Percentiles rank a stretch among this genome's conserved stretches.
Evolutionary conservation across 2,888 invertebrate genomes (phyloP).

Genomic region (Coelopa pilipes): DNA sequence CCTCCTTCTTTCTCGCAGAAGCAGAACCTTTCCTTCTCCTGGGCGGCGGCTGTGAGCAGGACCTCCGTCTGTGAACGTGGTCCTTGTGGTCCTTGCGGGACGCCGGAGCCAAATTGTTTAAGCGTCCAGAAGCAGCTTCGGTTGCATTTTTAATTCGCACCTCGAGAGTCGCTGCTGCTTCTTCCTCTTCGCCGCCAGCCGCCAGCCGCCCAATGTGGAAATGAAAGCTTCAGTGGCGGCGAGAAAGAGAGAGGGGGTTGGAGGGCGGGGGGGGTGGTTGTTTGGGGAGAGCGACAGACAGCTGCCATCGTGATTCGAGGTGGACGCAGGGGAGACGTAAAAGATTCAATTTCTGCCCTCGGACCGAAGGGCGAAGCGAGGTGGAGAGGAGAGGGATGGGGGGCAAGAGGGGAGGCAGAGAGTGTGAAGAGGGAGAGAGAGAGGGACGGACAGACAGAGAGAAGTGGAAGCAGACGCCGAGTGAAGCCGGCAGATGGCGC

Average conservation of each 20-base stretch:
- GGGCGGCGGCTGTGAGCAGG: neutral
- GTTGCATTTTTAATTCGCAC: constrained; percentile 28
- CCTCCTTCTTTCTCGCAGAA: too few relatives aligned
- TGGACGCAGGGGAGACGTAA: constrained; percentile 39
- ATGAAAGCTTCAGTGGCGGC: too few relatives aligned
- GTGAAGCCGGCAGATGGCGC: too few relatives aligned
- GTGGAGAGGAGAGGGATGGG: constrained; percentile 9
- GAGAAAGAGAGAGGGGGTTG: too few relatives aligned
- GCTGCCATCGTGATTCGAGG: constrained; percentile 37
- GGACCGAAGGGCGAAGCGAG: constrained; percentile 13
- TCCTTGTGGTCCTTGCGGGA: constrained; percentile 1
- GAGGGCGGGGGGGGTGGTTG: too few relatives aligned
- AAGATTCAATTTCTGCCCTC: constrained; percentile 38
- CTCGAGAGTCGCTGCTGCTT: too few relatives aligned
- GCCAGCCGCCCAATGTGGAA: too few relatives aligned
- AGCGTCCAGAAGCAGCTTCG: constrained; percentile 31
- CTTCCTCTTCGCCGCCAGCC: neutral
- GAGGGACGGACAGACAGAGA: too few relatives aligned
- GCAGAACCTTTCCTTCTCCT: too few relatives aligned
- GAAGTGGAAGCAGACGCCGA: too few relatives aligned
- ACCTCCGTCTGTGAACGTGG: neutral
- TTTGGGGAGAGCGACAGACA: neutral
- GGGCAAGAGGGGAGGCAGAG: too few relatives aligned
- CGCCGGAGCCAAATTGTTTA: constrained; percentile 17
- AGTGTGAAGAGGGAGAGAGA: too few relatives aligned